A percentile compares a stretch with the other conserved stretches of the same genome.
Conservation (phyloP, 2,797 vertebrate genomes). For the Arremon brunneinucha region DNA sequence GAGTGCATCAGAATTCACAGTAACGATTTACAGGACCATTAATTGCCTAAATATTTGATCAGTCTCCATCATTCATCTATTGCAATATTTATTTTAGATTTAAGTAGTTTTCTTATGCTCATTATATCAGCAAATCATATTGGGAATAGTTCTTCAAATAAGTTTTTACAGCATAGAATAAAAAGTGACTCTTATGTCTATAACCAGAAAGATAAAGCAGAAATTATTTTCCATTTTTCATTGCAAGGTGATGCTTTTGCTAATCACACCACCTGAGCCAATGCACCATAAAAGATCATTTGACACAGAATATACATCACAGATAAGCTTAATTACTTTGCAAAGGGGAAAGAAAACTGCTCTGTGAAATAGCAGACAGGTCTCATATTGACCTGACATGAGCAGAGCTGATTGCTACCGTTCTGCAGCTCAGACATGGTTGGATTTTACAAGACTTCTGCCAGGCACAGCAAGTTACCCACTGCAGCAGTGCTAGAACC, state of each 20-base stretch:
- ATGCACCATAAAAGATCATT: not conserved
- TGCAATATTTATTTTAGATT: conserved; percentile 52
- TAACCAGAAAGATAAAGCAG: not conserved
- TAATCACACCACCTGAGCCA: conserved; percentile 3
- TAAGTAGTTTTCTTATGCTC: conserved; percentile 25
- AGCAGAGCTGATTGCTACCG: not conserved
- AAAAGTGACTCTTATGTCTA: not conserved
- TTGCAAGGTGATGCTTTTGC: not conserved
- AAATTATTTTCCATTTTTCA: conserved; percentile 15
- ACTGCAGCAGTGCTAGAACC: not conserved
- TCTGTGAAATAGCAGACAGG: not conserved
- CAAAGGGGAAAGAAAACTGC: not conserved
- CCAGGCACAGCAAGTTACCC: not conserved
- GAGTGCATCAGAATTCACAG: conserved; percentile 25
- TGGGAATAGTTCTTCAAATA: conserved; percentile 6
- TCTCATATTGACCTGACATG: not conserved
- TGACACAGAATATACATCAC: not conserved
- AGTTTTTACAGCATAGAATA: conserved; percentile 13
- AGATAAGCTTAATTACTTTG: conserved; percentile 11
- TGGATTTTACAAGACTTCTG: not conserved
- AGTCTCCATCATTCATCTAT: conserved; percentile 26
- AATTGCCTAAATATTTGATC: conserved; percentile 57
- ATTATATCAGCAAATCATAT: conserved; percentile 17
- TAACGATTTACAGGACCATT: conserved; percentile 27
- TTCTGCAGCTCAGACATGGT: not conserved